Base-by-base conservation (phyloP, 2,888 invertebrate genomes). In the Caenorhabditis plicata region DNA sequence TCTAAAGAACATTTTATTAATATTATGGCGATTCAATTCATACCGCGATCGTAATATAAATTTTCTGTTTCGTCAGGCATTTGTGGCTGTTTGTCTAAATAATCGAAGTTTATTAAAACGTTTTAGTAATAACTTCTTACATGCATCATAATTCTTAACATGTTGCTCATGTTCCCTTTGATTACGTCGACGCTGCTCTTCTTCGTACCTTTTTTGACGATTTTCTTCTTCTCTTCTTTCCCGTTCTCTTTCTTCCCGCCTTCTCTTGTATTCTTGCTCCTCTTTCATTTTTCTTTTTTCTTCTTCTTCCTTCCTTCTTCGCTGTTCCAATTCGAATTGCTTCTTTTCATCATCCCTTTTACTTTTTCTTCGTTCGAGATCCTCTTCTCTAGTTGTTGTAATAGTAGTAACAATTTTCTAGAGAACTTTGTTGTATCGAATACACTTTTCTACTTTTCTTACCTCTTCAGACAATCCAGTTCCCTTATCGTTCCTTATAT, bases 271-370 rank as follows among this genome's bases (percentile, higher is more conserved):
- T 17, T 38, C 27, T 13, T 58, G 52, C 22, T 58, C 52, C 20
- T 52, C 48, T 38, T 58, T 58, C 45, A 49, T 58, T 49, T 50
- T 52, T 13, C 58, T 27, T 17, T 58, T 58, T 29, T 45, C 23
- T 31, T 60, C 60, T 38, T 50, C 46, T 54, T 61, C 61, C 31
- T 61, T 51, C 15, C 48, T 50, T 36, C 55, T n/a, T n/a, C n/a
- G n/a, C n/a, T n/a, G n/a, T n/a, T n/a, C n/a, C n/a, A n/a, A n/a
- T n/a, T n/a, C n/a, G n/a, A n/a, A n/a, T n/a, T n/a, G n/a, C n/a
- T n/a, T n/a, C n/a, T n/a, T n/a, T n/a, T n/a, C n/a, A n/a, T n/a
- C n/a, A n/a, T n/a, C n/a, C n/a, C n/a, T n/a, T n/a, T n/a, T n/a
- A n/a, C n/a, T n/a, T n/a, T n/a, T n/a, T n/a, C n/a, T n/a, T n/a